Evolutionary conservation across 2,888 invertebrate species (phyloP).

Genomic region (Nemotelus pantherinus): DNA sequence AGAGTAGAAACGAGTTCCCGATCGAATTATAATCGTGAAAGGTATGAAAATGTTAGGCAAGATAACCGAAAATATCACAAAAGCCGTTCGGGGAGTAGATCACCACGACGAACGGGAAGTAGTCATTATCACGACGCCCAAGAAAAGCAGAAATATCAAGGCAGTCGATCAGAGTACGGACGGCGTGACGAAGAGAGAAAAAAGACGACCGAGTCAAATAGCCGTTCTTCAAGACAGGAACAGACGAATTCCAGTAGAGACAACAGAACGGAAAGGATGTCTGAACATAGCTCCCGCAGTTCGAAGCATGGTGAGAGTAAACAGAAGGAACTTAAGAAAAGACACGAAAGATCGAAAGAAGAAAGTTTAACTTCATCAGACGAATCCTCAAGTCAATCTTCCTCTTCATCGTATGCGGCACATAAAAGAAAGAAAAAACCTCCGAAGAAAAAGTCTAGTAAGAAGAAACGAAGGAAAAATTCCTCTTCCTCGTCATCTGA

Average conservation of each 20-base stretch:
- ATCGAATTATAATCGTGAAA: background rate
- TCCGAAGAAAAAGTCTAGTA: conserved; percentile 50
- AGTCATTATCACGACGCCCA: background rate
- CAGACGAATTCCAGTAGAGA: no score
- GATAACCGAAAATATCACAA: background rate
- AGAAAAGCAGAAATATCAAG: conserved; percentile 2
- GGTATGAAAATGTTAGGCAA: background rate
- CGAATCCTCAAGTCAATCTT: conserved; percentile 7
- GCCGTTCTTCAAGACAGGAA: no score
- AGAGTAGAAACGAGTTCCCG: background rate
- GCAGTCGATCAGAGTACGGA: no score
- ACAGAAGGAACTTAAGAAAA: no score
- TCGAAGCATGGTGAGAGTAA: no score
- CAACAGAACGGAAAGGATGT: no score
- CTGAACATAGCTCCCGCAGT: no score
- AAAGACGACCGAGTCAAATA: no score
- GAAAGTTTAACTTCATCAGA: background rate
- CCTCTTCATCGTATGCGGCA: background rate
- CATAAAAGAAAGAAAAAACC: background rate
- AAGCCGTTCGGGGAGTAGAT: conserved; percentile 17
- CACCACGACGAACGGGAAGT: background rate
- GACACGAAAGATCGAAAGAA: background rate
- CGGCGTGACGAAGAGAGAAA: no score
- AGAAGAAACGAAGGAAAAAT: conserved; percentile 52
- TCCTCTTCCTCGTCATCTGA: conserved; percentile 36